phyloP scores from a whole-genome alignment of 1,140 invertebrate species.

The Drosophila pectinifera region DNA sequence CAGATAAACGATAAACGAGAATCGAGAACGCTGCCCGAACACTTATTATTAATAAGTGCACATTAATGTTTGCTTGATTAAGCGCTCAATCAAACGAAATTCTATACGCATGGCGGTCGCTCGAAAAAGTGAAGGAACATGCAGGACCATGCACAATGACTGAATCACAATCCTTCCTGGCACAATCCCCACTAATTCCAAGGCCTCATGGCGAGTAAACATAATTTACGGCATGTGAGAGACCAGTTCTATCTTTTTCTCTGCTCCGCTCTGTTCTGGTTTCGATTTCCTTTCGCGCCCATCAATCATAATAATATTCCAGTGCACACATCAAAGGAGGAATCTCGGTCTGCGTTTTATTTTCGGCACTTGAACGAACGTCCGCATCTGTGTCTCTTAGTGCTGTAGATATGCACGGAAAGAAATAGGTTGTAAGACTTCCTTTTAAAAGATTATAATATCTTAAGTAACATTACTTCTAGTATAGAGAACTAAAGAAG shows the following conservation, averaged over 20 bases:
- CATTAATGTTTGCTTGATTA: slow-evolving; percentile 83
- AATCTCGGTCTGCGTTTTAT: slow-evolving; percentile 65
- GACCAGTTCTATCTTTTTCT: slow-evolving; percentile 16
- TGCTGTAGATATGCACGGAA: slow-evolving; percentile 5
- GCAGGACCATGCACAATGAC: slow-evolving; percentile 28
- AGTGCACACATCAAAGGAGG: slow-evolving; percentile 56
- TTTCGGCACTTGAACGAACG: slow-evolving; percentile 68
- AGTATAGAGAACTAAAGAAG: too few relatives aligned
- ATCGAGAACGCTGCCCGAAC: slow-evolving; percentile 47
- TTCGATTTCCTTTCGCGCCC: slow-evolving; percentile 45
- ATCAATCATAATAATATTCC: slow-evolving; percentile 75
- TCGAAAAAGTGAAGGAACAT: slow-evolving; percentile 34
- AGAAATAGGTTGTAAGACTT: not conserved
- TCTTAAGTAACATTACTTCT: too few relatives aligned
- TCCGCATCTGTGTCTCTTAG: slow-evolving; percentile 35
- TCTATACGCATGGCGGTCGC: slow-evolving; percentile 75
- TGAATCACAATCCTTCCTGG: slow-evolving; percentile 15
- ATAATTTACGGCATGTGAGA: slow-evolving; percentile 70
- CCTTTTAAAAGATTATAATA: not conserved
- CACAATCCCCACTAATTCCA: slow-evolving; percentile 39
- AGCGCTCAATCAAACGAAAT: slow-evolving; percentile 82
- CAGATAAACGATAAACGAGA: slow-evolving; percentile 81
- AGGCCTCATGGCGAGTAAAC: slow-evolving; percentile 73
- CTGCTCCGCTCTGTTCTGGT: slow-evolving; percentile 20
- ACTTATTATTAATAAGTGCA: slow-evolving; percentile 82